Base-by-base conservation (phyloP, 2,888 invertebrate genomes). In the Tiliacea aurago region DNA sequence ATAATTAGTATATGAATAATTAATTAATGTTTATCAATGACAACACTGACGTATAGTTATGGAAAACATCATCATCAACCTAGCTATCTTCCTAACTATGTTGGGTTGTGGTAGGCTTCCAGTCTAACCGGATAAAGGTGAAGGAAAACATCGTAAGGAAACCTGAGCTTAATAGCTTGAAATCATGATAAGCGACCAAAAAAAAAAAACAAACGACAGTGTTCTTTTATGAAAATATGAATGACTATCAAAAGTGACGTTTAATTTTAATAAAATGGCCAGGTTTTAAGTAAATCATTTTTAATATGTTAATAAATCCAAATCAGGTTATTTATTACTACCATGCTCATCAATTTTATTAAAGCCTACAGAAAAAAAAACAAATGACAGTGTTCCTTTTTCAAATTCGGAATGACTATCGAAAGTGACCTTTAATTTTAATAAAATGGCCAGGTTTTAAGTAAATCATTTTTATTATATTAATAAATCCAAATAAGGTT, bases 261-360 rank as follows among this genome's bases (percentile, higher is more conserved):
- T 58, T 15, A 10, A 43, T 66, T 65, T 18, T 18, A 23, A 45
- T 11, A 23, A 47, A 67, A n/a, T 9, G 11, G 20, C 11, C 9
- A 56, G 0, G 2, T 15, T 45, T 7, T 10, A 23, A 55, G 45
- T 41, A 37, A 45, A 23, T 37, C 4, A 10, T 61, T 20, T 43
- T 62, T 33, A 55, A 28, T 28, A n/a, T 0, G 41, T 1, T 15
- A 41, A 66, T 75, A 61, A 55, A 55, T 61, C n/a, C n/a, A n/a
- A n/a, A n/a, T n/a, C n/a, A n/a, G n/a, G n/a, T n/a, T 75, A 33
- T 74, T 73, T 74, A 75, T 75, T 65, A 41, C 1, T 41, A 43
- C 11, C 20, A 28, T 2, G 5, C 55, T 37, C 56, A 76, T 76
- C 37, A 62, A 76, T 67, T 55, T n/a, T n/a, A n/a, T n/a, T n/a